Evolutionary conservation across 2,797 vertebrate genomes (phyloP).

Genomic region (Poecile montanus): DNA sequence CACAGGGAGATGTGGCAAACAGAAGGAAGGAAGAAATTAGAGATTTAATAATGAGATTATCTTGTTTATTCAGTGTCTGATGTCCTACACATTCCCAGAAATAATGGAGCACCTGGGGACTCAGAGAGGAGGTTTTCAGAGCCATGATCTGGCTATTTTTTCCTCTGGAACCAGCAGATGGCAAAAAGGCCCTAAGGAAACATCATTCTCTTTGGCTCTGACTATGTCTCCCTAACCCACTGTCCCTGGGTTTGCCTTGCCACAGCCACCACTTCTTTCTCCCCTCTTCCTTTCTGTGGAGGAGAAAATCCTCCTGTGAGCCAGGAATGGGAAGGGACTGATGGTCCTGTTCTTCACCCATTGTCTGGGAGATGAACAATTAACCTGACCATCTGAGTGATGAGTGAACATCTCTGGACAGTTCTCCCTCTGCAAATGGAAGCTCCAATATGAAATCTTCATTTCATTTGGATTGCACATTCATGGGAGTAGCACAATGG

Average conservation of each 20-base stretch:
- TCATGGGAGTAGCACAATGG: not conserved
- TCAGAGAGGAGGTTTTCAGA: not conserved
- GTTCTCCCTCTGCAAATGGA: not conserved
- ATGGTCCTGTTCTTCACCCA: not conserved
- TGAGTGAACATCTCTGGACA: not conserved
- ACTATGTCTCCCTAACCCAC: not conserved
- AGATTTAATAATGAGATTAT: not conserved
- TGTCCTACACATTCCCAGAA: not conserved
- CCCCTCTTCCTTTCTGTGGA: not conserved
- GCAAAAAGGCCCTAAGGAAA: not conserved
- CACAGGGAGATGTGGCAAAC: not conserved
- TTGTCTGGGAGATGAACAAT: not conserved
- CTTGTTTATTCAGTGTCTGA: not conserved
- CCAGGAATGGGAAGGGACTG: not conserved
- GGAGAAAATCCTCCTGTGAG: not conserved
- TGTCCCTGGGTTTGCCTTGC: not conserved
- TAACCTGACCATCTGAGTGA: not conserved
- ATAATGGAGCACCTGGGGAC: not conserved
- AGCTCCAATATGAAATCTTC: not conserved
- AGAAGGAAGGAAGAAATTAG: not conserved
- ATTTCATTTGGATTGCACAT: not conserved
- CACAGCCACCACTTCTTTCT: not conserved
- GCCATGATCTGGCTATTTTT: not conserved
- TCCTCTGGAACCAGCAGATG: not conserved
- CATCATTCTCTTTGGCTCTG: not conserved